These are phyloP conservation scores for Bemisia tabaci DNA, from an alignment of 1,140 invertebrate genomes.

Conservation along the genomic window DNA sequence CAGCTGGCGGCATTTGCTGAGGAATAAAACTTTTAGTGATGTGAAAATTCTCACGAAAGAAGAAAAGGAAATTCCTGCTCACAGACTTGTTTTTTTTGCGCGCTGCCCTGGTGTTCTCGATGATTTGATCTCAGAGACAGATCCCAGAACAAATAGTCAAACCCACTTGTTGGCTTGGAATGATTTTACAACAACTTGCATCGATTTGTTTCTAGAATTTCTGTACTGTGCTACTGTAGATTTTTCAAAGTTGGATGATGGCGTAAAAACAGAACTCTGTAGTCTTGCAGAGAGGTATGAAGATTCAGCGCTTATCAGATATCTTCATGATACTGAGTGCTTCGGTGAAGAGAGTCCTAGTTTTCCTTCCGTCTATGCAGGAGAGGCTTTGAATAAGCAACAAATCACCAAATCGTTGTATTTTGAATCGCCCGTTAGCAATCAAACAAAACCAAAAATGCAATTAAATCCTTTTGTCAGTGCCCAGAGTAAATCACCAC, in stretches of 20 bases:
- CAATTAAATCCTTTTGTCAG: too few species aligned
- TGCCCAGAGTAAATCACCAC: too few species aligned
- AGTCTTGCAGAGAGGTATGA: background rate
- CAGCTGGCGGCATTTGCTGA: constrained; percentile 15
- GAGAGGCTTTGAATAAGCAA: too few species aligned
- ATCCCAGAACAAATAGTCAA: background rate
- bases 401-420: too few species aligned
- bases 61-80: constrained; percentile 15
- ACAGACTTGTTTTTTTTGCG: constrained; percentile 16
- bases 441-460: too few species aligned
- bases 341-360: too few species aligned
- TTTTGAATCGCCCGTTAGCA: too few species aligned
- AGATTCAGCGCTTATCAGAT: background rate
- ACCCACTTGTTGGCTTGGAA: background rate
- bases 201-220: background rate
- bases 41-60: constrained; percentile 17
- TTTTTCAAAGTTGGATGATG: background rate
- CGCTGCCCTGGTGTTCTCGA: constrained; percentile 16
- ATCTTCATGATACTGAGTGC: background rate
- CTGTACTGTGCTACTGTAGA: background rate
- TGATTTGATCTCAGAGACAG: constrained; percentile 13
- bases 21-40: constrained; percentile 18
- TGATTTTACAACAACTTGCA: background rate
- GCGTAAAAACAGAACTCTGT: background rate
- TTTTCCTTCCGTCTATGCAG: too few species aligned